Evolutionary conservation across 2,797 vertebrate genomes (phyloP), one percentile per base, ranked within the genome.

Genomic region (Numenius phaeopus): DNA sequence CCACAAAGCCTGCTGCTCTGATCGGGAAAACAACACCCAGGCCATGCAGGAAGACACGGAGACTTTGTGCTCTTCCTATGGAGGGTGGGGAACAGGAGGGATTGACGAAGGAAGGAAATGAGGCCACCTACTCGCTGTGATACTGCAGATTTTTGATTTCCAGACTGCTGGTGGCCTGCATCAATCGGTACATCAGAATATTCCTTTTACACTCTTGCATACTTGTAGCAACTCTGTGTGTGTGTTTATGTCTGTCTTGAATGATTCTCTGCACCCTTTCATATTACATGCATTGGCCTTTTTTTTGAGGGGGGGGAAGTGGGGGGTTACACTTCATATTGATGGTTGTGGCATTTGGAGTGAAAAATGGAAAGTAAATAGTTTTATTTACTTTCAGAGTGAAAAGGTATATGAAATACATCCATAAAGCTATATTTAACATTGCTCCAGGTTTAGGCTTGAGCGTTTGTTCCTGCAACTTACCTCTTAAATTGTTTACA

Each of bases 1-100:
- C 87, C 37, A 11, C 87, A 95, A 96, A 95, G 90, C 85, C 78
- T 87, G 62, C 87, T 59, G 64, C 66, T 91, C 90, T 72, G 81
- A 57, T n/a, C 7, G 2, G 39, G 70, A 87, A 87, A 96, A 82
- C 78, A 91, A 72, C 75, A 87, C 49, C 87, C 93, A 73, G 61
- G 66, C 80, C 80, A 49, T 1, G 1, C 69, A 58, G 87, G 20
- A 8, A 71, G 89, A 69, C 49, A 26, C 34, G 0, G 15, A 83
- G 78, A 79, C 58, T 40, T 44, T 37, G 59, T 44, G 44, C 81
- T 88, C 39, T 23, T 78, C 55, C 65, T 65, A 4, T 37, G 22
- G 39, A 73, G 50, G 29, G 32, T 37, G 37, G 23, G 12, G 44
- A 54, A 30, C 14, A 4, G 87, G 44, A 90, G 67, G 58, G 52